Evolutionary conservation across 2,113 vertebrate species (phyloP).

Genomic region (Anguilla rostrata): DNA sequence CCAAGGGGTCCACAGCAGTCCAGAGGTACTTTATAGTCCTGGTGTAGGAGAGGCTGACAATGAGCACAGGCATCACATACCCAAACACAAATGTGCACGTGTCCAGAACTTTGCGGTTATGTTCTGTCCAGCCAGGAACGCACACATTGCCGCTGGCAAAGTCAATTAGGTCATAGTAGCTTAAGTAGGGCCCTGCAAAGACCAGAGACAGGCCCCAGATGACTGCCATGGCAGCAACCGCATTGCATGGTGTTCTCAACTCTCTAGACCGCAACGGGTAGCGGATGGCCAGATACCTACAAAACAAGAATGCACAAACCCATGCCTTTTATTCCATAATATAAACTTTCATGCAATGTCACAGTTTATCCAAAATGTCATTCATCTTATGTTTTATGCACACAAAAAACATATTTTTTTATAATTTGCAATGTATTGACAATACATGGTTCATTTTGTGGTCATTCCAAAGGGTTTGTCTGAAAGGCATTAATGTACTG

Average conservation of each 20-base stretch:
- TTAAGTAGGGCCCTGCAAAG: constrained; percentile 82
- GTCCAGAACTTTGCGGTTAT: constrained; percentile 78
- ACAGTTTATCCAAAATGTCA: too few relatives aligned
- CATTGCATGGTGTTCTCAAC: constrained; percentile 75
- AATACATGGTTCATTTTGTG: not conserved
- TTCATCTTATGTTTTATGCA: too few relatives aligned
- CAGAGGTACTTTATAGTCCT: constrained; percentile 86
- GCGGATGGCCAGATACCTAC: constrained; percentile 82
- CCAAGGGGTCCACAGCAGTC: constrained; percentile 81
- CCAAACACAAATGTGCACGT: constrained; percentile 82
- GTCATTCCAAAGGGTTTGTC: not conserved
- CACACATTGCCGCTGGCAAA: constrained; percentile 79
- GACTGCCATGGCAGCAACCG: constrained; percentile 74
- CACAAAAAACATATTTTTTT: not conserved
- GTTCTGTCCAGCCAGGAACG: constrained; percentile 81
- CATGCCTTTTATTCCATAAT: too few relatives aligned
- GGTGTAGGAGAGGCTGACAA: constrained; percentile 82
- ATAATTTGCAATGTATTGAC: not conserved
- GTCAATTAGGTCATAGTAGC: constrained; percentile 81
- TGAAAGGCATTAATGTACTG: not conserved
- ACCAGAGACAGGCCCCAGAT: constrained; percentile 84
- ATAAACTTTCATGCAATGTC: too few relatives aligned
- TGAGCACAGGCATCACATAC: constrained; percentile 80
- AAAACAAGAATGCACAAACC: constrained; percentile 2
- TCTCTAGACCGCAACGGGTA: constrained; percentile 81